phyloP scores from a whole-genome alignment of 2,888 invertebrate species.

The Cephonodes hylas region DNA sequence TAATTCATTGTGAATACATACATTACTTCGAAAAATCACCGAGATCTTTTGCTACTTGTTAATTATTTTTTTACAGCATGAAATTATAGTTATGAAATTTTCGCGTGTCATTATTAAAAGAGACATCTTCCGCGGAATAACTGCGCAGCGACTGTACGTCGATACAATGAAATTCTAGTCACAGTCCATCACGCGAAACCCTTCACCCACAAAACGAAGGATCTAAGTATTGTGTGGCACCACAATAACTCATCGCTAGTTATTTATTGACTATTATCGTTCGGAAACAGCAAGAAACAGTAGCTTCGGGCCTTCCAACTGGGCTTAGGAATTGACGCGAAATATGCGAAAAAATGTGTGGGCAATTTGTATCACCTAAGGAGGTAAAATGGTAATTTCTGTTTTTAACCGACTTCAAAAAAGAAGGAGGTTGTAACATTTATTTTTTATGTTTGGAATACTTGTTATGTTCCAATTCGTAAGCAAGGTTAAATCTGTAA shows the following conservation, averaged over 20 bases:
- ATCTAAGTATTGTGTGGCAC: slow-evolving; percentile 39
- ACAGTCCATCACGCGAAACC: background rate
- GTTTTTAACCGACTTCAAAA: no score
- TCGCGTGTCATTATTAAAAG: no score
- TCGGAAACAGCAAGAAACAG: slow-evolving; percentile 50
- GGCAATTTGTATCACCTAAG: slow-evolving; percentile 48
- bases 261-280: slow-evolving; percentile 59
- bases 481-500: no score
- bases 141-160: background rate
- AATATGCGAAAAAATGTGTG: slow-evolving; percentile 57
- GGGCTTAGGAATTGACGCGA: slow-evolving; percentile 41
- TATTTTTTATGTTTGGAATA: no score
- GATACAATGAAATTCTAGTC: slow-evolving; percentile 7
- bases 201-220: slow-evolving; percentile 20
- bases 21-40: no score
- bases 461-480: no score
- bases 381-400: background rate
- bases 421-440: no score
- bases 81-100: no score
- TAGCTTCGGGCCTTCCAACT: slow-evolving; percentile 48
- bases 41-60: no score
- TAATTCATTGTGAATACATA: no score
- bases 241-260: slow-evolving; percentile 49
- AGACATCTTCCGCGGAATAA: no score
- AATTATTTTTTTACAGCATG: no score